Evolutionary conservation across 1,140 invertebrate genomes (phyloP).

Genomic region (Varroa destructor): DNA sequence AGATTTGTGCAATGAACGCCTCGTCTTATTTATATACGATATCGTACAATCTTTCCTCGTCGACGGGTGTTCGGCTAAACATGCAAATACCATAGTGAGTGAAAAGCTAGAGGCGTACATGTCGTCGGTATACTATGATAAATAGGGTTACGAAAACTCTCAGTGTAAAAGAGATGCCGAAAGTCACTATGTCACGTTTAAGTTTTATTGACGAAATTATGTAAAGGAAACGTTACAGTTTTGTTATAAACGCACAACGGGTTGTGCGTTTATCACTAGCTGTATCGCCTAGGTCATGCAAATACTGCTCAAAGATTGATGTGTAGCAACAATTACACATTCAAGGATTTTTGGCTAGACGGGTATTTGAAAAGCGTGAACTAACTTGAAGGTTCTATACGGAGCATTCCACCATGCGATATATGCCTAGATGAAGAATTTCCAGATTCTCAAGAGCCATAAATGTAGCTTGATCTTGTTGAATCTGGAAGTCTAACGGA

Average conservation of each 20-base stretch:
- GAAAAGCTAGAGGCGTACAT: constrained; percentile 75
- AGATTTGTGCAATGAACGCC: constrained; percentile 62
- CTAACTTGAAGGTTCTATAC: constrained; percentile 42
- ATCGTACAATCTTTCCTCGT: constrained; percentile 75
- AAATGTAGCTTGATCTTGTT: constrained; percentile 66
- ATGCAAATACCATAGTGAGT: constrained; percentile 69
- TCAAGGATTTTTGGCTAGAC: constrained; percentile 42
- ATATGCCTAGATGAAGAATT: constrained; percentile 67
- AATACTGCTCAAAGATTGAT: constrained; percentile 38
- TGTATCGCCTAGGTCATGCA: constrained; percentile 37
- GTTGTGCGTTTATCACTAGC: constrained; percentile 34
- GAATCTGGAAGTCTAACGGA: constrained; percentile 57
- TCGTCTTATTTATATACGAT: constrained; percentile 85
- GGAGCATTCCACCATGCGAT: constrained; percentile 59
- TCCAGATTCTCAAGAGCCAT: constrained; percentile 59
- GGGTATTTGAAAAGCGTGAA: constrained; percentile 39
- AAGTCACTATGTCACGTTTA: constrained; percentile 39
- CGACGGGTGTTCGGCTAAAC: constrained; percentile 41
- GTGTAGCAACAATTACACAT: constrained; percentile 43
- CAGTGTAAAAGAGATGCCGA: constrained; percentile 25
- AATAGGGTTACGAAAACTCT: constrained; percentile 20
- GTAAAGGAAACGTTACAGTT: constrained; percentile 20
- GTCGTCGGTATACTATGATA: constrained; percentile 55
- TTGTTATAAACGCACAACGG: constrained; percentile 34
- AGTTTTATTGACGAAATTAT: constrained; percentile 25